Evolutionary conservation across 2,888 invertebrate species (phyloP).

Genomic region (Sclerodermus sp.): DNA sequence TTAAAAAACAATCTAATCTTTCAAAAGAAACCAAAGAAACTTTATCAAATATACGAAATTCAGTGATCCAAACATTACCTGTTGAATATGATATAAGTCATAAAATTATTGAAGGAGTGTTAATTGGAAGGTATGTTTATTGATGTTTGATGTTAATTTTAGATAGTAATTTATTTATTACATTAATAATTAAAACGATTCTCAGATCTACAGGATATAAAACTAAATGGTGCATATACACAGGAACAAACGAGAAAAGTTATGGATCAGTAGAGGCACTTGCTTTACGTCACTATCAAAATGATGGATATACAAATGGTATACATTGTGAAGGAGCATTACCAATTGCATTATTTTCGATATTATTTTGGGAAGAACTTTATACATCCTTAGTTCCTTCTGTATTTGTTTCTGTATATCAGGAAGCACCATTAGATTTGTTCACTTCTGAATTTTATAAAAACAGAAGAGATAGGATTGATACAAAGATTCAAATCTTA

Average conservation of each 20-base stretch:
- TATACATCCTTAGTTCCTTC: slow-evolving; percentile 64
- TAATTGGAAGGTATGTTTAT: background rate
- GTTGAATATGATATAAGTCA: background rate
- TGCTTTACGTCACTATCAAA: slow-evolving; percentile 37
- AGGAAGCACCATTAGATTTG: slow-evolving; percentile 74
- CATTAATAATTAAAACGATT: background rate
- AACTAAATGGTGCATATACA: slow-evolving; percentile 39
- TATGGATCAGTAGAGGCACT: slow-evolving; percentile 43
- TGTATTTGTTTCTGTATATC: slow-evolving; percentile 68
- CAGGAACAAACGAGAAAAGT: slow-evolving; percentile 15
- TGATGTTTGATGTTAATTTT: background rate
- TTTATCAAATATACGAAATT: background rate
- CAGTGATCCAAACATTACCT: background rate
- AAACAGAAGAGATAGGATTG: slow-evolving; percentile 65
- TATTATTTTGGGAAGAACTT: slow-evolving; percentile 81
- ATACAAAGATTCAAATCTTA: slow-evolving; percentile 60
- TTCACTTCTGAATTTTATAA: slow-evolving; percentile 68
- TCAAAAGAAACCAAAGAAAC: background rate
- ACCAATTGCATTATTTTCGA: slow-evolving; percentile 65
- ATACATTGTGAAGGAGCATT: slow-evolving; percentile 74
- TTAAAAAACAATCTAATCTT: slow-evolving; percentile 33
- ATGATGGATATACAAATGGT: slow-evolving; percentile 32
- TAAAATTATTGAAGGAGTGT: background rate
- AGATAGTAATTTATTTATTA: background rate
- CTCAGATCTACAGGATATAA: slow-evolving; percentile 22